Percentiles rank a stretch among this genome's conserved stretches.
Evolutionary conservation across 2,113 vertebrate genomes (phyloP).

Genomic region (Lagopus muta): DNA sequence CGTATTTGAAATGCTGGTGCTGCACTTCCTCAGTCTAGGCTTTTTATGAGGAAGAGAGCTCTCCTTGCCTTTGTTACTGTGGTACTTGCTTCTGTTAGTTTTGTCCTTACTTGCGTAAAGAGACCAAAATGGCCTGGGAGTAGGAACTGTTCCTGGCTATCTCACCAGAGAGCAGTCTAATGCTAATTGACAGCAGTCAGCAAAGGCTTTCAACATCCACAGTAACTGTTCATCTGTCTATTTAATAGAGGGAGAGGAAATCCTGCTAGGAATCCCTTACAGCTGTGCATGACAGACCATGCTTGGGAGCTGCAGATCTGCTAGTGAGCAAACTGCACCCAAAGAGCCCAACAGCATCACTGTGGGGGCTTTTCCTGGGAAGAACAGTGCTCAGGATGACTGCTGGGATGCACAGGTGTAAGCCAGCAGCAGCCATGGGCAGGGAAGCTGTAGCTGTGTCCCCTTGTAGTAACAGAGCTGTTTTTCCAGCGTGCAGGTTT

Average conservation of each 20-base stretch:
- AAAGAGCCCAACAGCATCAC: neutral
- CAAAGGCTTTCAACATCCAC: neutral
- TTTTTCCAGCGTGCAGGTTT: neutral
- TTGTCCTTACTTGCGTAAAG: neutral
- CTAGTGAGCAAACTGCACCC: neutral
- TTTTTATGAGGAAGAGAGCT: neutral
- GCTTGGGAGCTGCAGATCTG: neutral
- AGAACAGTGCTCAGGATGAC: neutral
- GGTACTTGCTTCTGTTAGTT: neutral
- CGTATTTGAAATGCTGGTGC: neutral
- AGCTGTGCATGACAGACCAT: accelerated
- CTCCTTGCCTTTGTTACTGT: neutral
- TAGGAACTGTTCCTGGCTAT: neutral
- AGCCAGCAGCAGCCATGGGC: neutral
- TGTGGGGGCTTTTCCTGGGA: neutral
- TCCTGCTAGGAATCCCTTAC: neutral
- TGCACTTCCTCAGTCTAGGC: neutral
- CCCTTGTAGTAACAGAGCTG: neutral
- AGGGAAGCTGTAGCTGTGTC: neutral
- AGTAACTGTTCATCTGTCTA: neutral
- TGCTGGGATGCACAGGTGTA: neutral
- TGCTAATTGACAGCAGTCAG: neutral
- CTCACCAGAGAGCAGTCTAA: neutral
- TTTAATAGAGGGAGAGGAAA: neutral
- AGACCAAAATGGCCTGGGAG: neutral